A percentile compares a stretch with the other conserved stretches of the same genome.
These are phyloP conservation scores for Nycteola revayana DNA, from an alignment of 2,888 invertebrate genomes.

Conservation along the genomic window DNA sequence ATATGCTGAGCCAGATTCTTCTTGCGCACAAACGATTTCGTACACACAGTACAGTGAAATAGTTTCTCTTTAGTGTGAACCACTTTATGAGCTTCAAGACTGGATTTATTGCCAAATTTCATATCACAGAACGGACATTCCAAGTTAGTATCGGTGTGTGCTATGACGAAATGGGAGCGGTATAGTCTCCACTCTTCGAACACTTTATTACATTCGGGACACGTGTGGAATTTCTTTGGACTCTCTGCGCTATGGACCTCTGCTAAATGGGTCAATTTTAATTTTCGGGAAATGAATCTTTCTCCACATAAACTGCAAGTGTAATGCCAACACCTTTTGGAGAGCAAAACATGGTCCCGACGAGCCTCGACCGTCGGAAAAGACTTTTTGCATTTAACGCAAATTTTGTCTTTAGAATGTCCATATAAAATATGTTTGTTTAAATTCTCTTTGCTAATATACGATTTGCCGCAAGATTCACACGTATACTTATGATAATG, in stretches of 20 bases:
- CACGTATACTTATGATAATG: constrained; percentile 54
- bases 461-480: constrained; percentile 52
- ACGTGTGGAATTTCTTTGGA: constrained; percentile 35
- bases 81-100: constrained; percentile 60
- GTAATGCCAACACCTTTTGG: constrained; percentile 45
- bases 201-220: constrained; percentile 41
- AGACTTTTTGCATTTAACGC: constrained; percentile 40
- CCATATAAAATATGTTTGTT: constrained; percentile 30
- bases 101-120: constrained; percentile 48
- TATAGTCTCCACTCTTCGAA: constrained; percentile 37
- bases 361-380: constrained; percentile 35
- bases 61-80: constrained; percentile 67
- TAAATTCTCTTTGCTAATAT: constrained; percentile 42
- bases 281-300: constrained; percentile 40
- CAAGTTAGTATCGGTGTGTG: constrained; percentile 44
- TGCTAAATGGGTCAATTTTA: constrained; percentile 38
- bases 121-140: constrained; percentile 47
- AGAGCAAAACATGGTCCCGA: constrained; percentile 40
- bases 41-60: constrained; percentile 65
- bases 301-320: constrained; percentile 44
- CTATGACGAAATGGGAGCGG: constrained; percentile 45
- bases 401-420: constrained; percentile 32
- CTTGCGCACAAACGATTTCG: constrained; percentile 55
- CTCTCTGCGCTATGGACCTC: constrained; percentile 40
- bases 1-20: constrained; percentile 52